Conservation (phyloP, 1,140 invertebrate species). For the Oryctes rhinoceros region DNA sequence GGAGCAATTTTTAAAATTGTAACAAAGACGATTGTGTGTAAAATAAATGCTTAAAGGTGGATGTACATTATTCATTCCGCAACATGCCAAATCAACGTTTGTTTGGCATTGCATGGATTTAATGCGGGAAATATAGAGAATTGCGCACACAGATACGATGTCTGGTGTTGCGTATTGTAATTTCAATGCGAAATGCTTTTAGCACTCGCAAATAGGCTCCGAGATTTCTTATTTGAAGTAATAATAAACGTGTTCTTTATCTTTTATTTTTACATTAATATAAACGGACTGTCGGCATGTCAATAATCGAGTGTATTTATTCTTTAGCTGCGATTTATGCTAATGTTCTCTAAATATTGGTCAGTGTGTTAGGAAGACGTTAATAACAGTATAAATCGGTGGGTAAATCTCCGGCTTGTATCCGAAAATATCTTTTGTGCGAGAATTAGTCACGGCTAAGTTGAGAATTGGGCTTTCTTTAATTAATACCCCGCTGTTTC, state of each 20-base stretch:
- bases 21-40: no score
- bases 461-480: background rate
- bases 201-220: background rate
- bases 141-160: no score
- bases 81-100: no score
- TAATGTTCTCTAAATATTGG: background rate
- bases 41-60: no score
- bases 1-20: no score
- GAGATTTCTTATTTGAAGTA: background rate
- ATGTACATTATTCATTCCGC: no score
- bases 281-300: background rate
- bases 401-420: background rate
- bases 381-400: background rate
- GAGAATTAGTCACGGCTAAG: background rate
- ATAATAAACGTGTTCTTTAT: background rate
- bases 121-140: no score
- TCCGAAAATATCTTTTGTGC: background rate
- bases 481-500: no score
- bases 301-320: background rate
- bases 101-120: no score
- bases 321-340: background rate
- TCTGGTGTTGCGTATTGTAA: background rate
- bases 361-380: background rate
- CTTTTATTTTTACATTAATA: background rate
- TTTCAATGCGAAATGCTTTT: slow-evolving; percentile 21